Percentiles rank a stretch among this genome's conserved stretches.
Evolutionary conservation across 1,140 invertebrate species (phyloP).

Genomic region (Drosophila punjabiensis): DNA sequence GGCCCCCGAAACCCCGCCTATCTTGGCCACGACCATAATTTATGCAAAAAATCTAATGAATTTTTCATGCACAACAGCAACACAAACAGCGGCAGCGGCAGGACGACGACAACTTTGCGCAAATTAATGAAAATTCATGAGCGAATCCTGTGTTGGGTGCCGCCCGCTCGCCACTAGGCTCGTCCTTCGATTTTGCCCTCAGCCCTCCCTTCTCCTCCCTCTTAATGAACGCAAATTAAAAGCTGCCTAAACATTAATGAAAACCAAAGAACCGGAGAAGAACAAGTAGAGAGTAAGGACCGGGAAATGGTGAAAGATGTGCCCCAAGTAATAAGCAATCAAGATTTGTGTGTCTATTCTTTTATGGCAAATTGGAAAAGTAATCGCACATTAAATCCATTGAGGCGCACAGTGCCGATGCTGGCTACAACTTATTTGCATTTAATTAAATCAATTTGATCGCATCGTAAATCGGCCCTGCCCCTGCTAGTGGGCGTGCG

Average conservation of each 20-base stretch:
- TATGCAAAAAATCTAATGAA: conserved; percentile 80
- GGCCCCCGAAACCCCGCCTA: background rate
- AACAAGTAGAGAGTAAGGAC: background rate
- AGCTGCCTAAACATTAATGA: conserved; percentile 69
- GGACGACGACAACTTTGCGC: conserved; percentile 26
- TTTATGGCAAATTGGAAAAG: conserved; percentile 70
- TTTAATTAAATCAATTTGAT: conserved; percentile 72
- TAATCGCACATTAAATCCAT: conserved; percentile 70
- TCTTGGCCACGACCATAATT: conserved; percentile 55
- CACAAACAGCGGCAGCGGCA: conserved; percentile 16
- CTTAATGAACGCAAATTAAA: conserved; percentile 75
- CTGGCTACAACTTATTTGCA: conserved; percentile 46
- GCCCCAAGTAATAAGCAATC: conserved; percentile 71
- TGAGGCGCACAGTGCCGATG: conserved; percentile 25
- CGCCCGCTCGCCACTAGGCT: background rate
- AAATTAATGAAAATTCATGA: conserved; percentile 83
- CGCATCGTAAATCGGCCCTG: conserved; percentile 25
- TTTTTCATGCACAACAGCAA: conserved; percentile 67
- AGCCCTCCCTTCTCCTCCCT: background rate
- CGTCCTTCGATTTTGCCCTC: conserved; percentile 10
- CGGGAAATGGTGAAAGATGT: conserved; percentile 52
- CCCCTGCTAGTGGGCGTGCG: background rate
- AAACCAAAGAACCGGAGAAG: conserved; percentile 43
- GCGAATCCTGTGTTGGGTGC: conserved; percentile 47
- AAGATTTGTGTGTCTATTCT: conserved; percentile 62